Conservation (phyloP, 2,888 invertebrate genomes). For the Leptopterna dolabrata region DNA sequence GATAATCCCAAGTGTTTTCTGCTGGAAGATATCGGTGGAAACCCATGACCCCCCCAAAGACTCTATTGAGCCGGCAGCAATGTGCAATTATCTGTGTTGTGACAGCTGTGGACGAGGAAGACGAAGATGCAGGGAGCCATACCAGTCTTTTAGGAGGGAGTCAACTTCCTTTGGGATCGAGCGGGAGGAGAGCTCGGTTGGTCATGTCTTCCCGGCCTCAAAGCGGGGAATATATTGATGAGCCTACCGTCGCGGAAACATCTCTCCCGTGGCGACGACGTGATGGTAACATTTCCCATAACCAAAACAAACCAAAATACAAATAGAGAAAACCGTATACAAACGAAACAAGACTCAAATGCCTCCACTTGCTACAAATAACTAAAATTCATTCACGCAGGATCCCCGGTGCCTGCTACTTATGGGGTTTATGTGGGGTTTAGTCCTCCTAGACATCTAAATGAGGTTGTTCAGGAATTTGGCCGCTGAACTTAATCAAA, state of each 20-base stretch:
- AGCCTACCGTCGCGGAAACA: slow-evolving; percentile 82
- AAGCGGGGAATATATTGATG: slow-evolving; percentile 70
- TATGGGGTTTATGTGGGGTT: too few species aligned
- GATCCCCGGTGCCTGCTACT: too few species aligned
- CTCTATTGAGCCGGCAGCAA: not conserved
- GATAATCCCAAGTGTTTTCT: not conserved
- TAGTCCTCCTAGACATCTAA: too few species aligned
- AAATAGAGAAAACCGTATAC: not conserved
- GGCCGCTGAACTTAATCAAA: too few species aligned
- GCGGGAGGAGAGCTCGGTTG: slow-evolving; percentile 77
- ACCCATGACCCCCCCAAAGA: not conserved
- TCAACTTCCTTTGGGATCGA: slow-evolving; percentile 67
- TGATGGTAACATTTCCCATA: slow-evolving; percentile 67
- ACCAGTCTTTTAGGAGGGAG: slow-evolving; percentile 33
- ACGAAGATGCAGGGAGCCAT: slow-evolving; percentile 62
- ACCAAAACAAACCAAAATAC: slow-evolving; percentile 21
- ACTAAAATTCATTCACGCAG: not conserved
- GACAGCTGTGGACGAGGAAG: slow-evolving; percentile 53
- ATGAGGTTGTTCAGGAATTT: too few species aligned
- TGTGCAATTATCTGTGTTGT: slow-evolving; percentile 27
- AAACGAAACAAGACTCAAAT: not conserved
- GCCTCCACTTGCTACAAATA: not conserved
- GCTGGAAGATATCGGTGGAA: not conserved
- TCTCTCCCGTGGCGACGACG: slow-evolving; percentile 85
- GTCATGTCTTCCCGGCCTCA: slow-evolving; percentile 66